These are phyloP conservation scores for Cyrtorhinus lividipennis DNA, from an alignment of 1,140 invertebrate genomes.

Conservation along the genomic window DNA sequence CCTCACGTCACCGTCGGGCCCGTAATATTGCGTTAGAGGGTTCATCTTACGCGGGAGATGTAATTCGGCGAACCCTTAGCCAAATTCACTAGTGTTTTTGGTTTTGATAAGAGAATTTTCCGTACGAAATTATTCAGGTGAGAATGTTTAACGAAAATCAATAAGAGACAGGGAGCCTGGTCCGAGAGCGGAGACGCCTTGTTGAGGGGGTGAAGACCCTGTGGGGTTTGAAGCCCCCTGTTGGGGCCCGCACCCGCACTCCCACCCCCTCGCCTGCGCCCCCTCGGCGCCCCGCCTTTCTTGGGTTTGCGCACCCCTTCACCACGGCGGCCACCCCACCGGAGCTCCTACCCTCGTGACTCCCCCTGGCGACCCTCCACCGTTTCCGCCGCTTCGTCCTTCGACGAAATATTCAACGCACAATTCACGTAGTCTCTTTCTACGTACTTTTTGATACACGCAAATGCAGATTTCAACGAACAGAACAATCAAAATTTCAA, in stretches of 20 bases:
- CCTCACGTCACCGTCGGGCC: slow-evolving; percentile 4
- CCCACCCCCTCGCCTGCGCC: neutral
- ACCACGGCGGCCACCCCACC: neutral
- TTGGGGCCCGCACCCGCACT: neutral
- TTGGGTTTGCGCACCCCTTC: neutral
- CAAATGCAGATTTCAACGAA: too few relatives aligned
- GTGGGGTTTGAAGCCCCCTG: neutral
- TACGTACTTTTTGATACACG: too few relatives aligned
- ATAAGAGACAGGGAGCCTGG: neutral
- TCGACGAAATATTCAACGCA: too few relatives aligned
- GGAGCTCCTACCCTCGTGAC: neutral
- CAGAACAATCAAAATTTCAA: too few relatives aligned
- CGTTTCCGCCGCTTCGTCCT: neutral
- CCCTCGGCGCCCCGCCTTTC: neutral
- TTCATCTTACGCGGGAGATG: neutral
- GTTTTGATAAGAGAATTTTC: too few relatives aligned
- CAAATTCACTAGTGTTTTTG: too few relatives aligned
- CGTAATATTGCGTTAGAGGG: neutral
- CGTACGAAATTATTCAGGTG: too few relatives aligned
- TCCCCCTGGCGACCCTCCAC: neutral
- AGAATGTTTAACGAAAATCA: too few relatives aligned
- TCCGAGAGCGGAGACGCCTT: neutral
- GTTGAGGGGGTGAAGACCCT: neutral
- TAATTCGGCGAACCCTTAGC: neutral
- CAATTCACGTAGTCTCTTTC: too few relatives aligned